Evolutionary conservation across 2,113 vertebrate species (phyloP), one percentile per base, ranked within the genome.

Genomic region (Antidorcas marsupialis): DNA sequence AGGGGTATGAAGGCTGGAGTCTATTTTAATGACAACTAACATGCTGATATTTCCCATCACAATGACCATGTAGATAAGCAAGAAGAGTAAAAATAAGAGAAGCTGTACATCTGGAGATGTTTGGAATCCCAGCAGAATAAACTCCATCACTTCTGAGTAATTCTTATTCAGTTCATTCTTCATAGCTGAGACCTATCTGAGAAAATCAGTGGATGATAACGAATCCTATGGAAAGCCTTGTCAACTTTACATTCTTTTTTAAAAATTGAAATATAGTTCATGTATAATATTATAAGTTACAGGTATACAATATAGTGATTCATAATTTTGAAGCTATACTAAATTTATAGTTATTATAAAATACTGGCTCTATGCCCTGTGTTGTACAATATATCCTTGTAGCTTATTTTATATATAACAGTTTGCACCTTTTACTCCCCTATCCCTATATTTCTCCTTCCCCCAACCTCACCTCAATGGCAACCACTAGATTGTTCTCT

Each of bases 31-130:
- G 87, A 91, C 45, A 86, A 97, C 71, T 15, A 98, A 88, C 96
- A 98, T 98, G 82, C 98, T 98, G 64, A 74, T 7, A 43, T 98
- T 99, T 50, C 98, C 98, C 28, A 97, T 33, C 0, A 98, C 30
- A 4, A 95, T 98, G 86, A 97, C 30, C n/a, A 97, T 1, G 9
- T 98, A 98, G 36, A 98, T 93, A 2, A 93, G 21, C 50, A 96
- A 95, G 53, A 98, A 98, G 19, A 98, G 43, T 82, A 79, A 7
- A 14, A 96, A 98, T 9, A 98, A 98, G 0, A 97, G 28, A 13
- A 96, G 6, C 1, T 98, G 97, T 0, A 50, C 50, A 60, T 96
- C 81, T n/a, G 91, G 47, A 1, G 94, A 53, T 25, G 91, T 97
- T 55, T 25, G 59, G 82, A 98, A 98, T 36, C 97, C 98, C 19